Evolutionary conservation across 1,140 invertebrate genomes (phyloP).

Genomic region (Drosophila sp.): DNA sequence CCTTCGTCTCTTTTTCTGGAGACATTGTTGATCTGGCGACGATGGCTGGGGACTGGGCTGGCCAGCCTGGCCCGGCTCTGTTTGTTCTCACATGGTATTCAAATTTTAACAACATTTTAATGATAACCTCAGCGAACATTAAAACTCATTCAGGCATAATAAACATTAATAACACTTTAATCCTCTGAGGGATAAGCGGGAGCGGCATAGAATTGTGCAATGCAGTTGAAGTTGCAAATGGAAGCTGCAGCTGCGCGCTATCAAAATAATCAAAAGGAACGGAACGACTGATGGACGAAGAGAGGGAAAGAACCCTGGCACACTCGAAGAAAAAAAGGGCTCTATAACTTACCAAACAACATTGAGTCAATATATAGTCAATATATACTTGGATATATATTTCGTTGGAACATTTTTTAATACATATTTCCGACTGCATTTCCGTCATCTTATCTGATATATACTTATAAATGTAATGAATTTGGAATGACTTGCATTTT

Average conservation of each 20-base stretch:
- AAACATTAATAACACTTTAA: constrained; percentile 82
- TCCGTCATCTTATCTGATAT: background rate
- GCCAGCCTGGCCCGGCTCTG: constrained; percentile 22
- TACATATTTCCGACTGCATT: no score
- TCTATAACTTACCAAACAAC: no score
- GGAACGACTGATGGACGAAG: constrained; percentile 15
- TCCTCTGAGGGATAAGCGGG: constrained; percentile 42
- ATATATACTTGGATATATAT: no score
- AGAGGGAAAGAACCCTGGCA: constrained; percentile 20
- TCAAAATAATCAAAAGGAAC: constrained; percentile 72
- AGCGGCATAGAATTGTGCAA: constrained; percentile 9
- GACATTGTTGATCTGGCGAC: constrained; percentile 47
- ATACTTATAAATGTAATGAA: no score
- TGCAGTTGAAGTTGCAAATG: constrained; percentile 15
- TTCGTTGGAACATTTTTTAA: no score
- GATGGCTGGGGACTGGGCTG: constrained; percentile 1
- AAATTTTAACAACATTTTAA: constrained; percentile 83
- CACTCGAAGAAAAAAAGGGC: constrained; percentile 29
- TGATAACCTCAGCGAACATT: constrained; percentile 80
- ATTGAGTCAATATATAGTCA: no score
- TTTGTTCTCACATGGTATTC: constrained; percentile 76
- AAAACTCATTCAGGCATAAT: constrained; percentile 81
- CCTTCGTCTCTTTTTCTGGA: background rate
- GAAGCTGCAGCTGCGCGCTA: constrained; percentile 68
- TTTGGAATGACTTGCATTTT: constrained; percentile 3